phyloP scores from a whole-genome alignment of 2,888 invertebrate species.

The Caenorhabditis wallacei region DNA sequence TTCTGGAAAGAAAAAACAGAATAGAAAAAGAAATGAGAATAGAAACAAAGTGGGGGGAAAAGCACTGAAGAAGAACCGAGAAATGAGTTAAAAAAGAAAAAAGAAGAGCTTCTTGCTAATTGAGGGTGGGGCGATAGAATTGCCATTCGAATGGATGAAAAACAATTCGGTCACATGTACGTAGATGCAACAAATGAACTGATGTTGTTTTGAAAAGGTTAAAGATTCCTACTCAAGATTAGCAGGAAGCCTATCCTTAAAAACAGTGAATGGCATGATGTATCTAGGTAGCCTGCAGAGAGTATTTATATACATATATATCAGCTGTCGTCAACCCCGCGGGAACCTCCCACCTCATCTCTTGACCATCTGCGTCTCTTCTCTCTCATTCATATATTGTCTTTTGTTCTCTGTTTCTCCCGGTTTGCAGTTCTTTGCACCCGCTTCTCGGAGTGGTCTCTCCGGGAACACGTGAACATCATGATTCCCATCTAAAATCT shows the following conservation, averaged over 20 bases:
- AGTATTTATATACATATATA: slow-evolving; percentile 57
- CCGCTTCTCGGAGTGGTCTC: slow-evolving; percentile 36
- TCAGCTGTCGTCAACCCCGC: slow-evolving; percentile 56
- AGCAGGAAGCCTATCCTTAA: background rate
- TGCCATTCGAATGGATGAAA: slow-evolving; percentile 13
- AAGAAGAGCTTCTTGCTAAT: slow-evolving; percentile 32
- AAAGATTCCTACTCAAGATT: slow-evolving; percentile 17
- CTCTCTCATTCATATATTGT: background rate
- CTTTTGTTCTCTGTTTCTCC: slow-evolving; percentile 25
- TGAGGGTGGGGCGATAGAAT: slow-evolving; percentile 32
- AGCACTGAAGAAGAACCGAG: slow-evolving; percentile 46
- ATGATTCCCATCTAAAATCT: slow-evolving; percentile 26
- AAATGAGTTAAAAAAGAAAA: slow-evolving; percentile 17
- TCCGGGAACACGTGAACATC: slow-evolving; percentile 54
- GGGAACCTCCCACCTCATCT: slow-evolving; percentile 46
- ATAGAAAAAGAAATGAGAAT: slow-evolving; percentile 10
- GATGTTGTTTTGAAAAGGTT: slow-evolving; percentile 8
- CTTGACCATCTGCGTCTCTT: slow-evolving; percentile 39
- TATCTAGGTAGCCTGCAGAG: slow-evolving; percentile 15
- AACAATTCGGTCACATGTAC: slow-evolving; percentile 45
- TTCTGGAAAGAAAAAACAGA: slow-evolving; percentile 26
- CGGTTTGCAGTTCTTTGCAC: slow-evolving; percentile 51
- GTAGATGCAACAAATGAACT: slow-evolving; percentile 30
- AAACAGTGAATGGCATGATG: slow-evolving; percentile 10
- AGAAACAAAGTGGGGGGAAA: slow-evolving; percentile 20